Evolutionary conservation across 2,797 vertebrate species (phyloP).

Genomic region (Benthosema pterotum): DNA sequence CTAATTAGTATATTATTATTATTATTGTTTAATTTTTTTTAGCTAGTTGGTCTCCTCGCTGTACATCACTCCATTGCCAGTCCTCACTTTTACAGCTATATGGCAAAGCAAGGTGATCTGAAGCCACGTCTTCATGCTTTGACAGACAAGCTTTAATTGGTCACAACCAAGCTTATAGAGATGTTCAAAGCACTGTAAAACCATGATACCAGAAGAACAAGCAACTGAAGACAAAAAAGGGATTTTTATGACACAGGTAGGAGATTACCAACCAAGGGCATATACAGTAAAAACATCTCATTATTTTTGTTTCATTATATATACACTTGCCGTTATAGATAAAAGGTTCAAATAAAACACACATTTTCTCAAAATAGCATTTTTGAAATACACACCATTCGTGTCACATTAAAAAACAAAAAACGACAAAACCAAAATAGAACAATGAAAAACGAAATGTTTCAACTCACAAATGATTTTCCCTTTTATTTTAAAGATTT

Average conservation of each 20-base stretch:
- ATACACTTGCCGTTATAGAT: conserved; percentile 63
- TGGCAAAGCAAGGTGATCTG: conserved; percentile 64
- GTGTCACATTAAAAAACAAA: conserved; percentile 56
- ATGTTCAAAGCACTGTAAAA: conserved; percentile 67
- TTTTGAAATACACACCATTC: conserved; percentile 60
- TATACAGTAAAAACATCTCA: conserved; percentile 63
- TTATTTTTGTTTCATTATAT: conserved; percentile 61
- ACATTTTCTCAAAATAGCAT: conserved; percentile 40
- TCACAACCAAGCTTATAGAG: conserved; percentile 73
- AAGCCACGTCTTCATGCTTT: conserved; percentile 70
- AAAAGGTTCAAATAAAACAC: conserved; percentile 55
- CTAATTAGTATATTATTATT: too few species aligned
- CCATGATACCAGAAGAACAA: conserved; percentile 65
- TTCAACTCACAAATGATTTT: conserved; percentile 79
- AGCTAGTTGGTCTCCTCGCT: neutral
- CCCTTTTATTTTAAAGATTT: conserved; percentile 85
- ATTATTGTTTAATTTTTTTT: too few species aligned
- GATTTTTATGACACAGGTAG: conserved; percentile 66
- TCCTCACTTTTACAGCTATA: conserved; percentile 65
- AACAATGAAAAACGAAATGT: conserved; percentile 66
- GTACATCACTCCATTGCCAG: conserved; percentile 21
- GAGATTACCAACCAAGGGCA: conserved; percentile 65
- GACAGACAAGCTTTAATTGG: conserved; percentile 74
- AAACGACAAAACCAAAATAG: conserved; percentile 20
- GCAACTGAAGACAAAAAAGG: conserved; percentile 66